These are phyloP conservation scores for Mizuhopecten yessoensis DNA, from an alignment of 1,140 invertebrate species.

Conservation along the genomic window DNA sequence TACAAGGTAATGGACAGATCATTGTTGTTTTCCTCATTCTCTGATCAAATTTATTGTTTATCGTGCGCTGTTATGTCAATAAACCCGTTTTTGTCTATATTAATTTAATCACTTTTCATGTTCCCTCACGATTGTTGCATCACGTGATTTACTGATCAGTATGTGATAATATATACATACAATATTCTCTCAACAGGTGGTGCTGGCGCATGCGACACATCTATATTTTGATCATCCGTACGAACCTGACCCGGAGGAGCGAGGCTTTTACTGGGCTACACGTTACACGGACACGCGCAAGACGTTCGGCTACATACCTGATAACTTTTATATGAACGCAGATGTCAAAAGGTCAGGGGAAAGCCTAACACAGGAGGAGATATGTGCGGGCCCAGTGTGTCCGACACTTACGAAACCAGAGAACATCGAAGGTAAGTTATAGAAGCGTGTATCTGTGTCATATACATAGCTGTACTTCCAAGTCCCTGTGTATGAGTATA, in stretches of 20 bases:
- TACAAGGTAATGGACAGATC: slow-evolving; percentile 71
- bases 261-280: slow-evolving; percentile 80
- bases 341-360: slow-evolving; percentile 70
- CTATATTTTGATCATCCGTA: slow-evolving; percentile 81
- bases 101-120: too few relatives aligned
- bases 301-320: slow-evolving; percentile 65
- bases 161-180: too few relatives aligned
- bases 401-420: slow-evolving; percentile 69
- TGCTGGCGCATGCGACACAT: slow-evolving; percentile 77
- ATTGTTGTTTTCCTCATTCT: too few relatives aligned
- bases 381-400: slow-evolving; percentile 70
- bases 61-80: too few relatives aligned
- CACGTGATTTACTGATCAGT: too few relatives aligned
- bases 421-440: slow-evolving; percentile 77
- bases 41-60: too few relatives aligned
- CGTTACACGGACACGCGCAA: slow-evolving; percentile 72
- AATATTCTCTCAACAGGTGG: slow-evolving; percentile 68
- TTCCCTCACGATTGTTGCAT: too few relatives aligned
- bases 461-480: background rate
- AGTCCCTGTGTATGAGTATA: background rate
- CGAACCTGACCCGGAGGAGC: slow-evolving; percentile 79
- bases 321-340: slow-evolving; percentile 73
- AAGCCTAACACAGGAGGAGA: slow-evolving; percentile 60
- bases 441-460: background rate
- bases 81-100: too few relatives aligned